These are phyloP conservation scores for Cebidichthys violaceus DNA, from an alignment of 2,113 vertebrate species.

Conservation along the genomic window DNA sequence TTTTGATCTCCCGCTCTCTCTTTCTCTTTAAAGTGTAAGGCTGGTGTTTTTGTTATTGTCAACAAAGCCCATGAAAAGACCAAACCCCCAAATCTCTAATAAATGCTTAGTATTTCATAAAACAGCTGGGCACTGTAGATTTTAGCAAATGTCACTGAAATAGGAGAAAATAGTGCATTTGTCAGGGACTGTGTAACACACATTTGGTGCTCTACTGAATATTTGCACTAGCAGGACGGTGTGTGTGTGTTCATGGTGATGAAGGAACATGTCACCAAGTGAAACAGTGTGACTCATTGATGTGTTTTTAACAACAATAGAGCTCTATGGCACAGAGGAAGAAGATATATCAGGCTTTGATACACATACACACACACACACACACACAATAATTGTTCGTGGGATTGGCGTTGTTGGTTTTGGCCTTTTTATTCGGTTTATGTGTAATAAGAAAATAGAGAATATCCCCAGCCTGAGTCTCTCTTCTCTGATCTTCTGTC, in stretches of 20 bases:
- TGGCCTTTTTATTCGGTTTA: not conserved
- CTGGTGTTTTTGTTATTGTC: conserved; percentile 23
- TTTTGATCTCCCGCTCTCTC: conserved; percentile 42
- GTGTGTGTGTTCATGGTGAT: not conserved
- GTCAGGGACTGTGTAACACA: not conserved
- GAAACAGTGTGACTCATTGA: not conserved
- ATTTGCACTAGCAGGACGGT: not conserved
- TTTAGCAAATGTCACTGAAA: not conserved
- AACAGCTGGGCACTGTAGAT: not conserved
- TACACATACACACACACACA: not conserved
- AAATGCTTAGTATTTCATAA: not conserved
- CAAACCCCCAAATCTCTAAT: not conserved
- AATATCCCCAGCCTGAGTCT: conserved; percentile 14
- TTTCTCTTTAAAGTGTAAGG: conserved; percentile 24
- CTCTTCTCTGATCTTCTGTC: conserved; percentile 38
- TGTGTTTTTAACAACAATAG: not conserved
- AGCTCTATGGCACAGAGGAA: not conserved
- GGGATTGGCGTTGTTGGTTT: not conserved
- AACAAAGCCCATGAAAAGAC: conserved; percentile 4
- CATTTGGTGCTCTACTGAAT: not conserved
- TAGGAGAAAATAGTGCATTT: not conserved
- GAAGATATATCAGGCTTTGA: not conserved
- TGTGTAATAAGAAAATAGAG: conserved; percentile 3
- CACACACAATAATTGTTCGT: not conserved
- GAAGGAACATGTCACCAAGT: not conserved